Base-by-base conservation (phyloP, 2,888 invertebrate species). In the Campoletis raptor region DNA sequence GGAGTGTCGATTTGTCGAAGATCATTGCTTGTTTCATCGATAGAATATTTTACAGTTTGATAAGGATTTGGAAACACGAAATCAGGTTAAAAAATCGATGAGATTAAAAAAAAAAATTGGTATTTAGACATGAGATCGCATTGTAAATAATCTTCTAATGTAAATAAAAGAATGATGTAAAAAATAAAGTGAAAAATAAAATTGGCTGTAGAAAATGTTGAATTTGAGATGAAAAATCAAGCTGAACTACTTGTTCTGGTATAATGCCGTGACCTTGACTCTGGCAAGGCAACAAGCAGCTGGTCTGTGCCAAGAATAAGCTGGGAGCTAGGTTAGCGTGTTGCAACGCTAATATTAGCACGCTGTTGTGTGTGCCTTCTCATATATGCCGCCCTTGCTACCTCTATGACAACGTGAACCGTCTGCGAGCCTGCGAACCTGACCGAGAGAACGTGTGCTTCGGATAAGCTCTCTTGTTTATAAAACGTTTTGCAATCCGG, bases 331-430 rank as follows among this genome's bases (percentile, higher is more conserved):
- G 92, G 93, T 93, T 92, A 92, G 91, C 91, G 92, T 91, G 93
- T 91, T 93, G 91, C 92, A 91, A 89, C 91, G 92, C 94, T 94
- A 94, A 93, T 93, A 93, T 94, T 94, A 94, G 94, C 92, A 90
- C 89, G 83, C 80, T 80, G 77, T 82, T 85, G 84, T 74, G 52
- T 74, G 40, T 61, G 61, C 61, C 61, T 61, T 61, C 81, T 83
- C 86, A 76, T 79, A 81, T 81, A 84, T 86, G 81, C 76, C 52
- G 85, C 76, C 81, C 78, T 81, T 86, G 77, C 72, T 82, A 66
- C 45, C 61, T 82, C 84, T 82, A 81, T 82, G 86, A 86, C 84
- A 86, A 79, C 78, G 81, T 64, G 69, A 78, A 84, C 72, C 70
- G 84, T 81, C 70, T 79, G 77, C 42, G 61, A 74, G 81, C 24